Conservation (phyloP, 2,797 vertebrate species). For the Gymnothorax javanicus region DNA sequence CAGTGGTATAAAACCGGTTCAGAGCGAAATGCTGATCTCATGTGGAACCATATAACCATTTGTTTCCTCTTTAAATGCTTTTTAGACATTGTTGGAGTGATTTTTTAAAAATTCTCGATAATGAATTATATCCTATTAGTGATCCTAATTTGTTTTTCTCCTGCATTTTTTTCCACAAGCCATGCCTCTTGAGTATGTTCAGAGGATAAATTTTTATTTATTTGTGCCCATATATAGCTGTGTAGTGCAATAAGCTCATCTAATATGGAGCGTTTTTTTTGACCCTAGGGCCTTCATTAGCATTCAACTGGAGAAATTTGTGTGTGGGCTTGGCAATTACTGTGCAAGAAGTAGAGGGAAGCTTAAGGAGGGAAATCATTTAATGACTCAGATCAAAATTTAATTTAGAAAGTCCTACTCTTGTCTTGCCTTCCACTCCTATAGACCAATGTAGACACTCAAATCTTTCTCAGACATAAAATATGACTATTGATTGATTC, state of each 20-base stretch:
- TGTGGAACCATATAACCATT: slow-evolving; percentile 36
- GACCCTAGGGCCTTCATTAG: slow-evolving; percentile 2
- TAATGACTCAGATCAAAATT: slow-evolving; percentile 13
- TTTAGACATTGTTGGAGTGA: slow-evolving; percentile 56
- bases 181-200: slow-evolving; percentile 49
- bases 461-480: slow-evolving; percentile 2
- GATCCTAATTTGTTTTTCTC: slow-evolving; percentile 70
- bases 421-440: slow-evolving; percentile 6
- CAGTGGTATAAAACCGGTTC: neutral
- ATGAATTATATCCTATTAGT: slow-evolving; percentile 67
- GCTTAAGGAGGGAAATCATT: slow-evolving; percentile 22
- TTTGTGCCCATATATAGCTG: neutral
- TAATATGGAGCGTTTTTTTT: slow-evolving; percentile 17
- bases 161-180: slow-evolving; percentile 52
- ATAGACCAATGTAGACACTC: neutral
- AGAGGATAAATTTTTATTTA: slow-evolving; percentile 21
- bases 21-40: neutral
- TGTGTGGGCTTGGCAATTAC: slow-evolving; percentile 20
- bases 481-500: slow-evolving; percentile 15
- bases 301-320: slow-evolving; percentile 20
- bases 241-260: slow-evolving; percentile 15
- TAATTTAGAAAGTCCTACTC: slow-evolving; percentile 7
- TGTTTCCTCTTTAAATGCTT: slow-evolving; percentile 51
- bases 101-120: slow-evolving; percentile 67
- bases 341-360: slow-evolving; percentile 14